Conservation (phyloP, 2,888 invertebrate species). For the Carabus problematicus region DNA sequence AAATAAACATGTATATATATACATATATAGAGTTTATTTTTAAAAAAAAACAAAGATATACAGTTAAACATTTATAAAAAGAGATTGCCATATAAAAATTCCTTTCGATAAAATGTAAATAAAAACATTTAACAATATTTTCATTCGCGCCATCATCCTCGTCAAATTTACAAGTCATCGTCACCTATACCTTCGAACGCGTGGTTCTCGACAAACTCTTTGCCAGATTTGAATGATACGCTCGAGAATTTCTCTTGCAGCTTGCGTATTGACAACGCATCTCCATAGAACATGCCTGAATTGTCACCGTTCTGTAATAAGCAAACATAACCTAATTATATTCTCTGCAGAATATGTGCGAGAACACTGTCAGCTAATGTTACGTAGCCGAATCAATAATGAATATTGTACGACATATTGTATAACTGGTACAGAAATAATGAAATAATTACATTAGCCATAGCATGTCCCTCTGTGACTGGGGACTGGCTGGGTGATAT, state of each 20-base stretch:
- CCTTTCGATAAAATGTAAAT: conserved; percentile 36
- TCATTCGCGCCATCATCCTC: conserved; percentile 16
- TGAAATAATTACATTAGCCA: conserved; percentile 29
- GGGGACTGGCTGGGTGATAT: conserved; percentile 61
- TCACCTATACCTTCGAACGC: conserved; percentile 96
- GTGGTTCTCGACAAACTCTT: conserved; percentile 84
- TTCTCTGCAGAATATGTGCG: background rate
- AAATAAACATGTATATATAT: conserved; percentile 31
- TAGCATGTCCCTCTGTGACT: conserved; percentile 21
- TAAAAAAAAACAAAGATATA: conserved; percentile 27
- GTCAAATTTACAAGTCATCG: conserved; percentile 76
- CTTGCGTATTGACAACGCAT: conserved; percentile 78
- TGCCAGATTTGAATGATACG: conserved; percentile 73
- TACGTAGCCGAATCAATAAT: background rate
- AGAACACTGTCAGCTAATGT: background rate
- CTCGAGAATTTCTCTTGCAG: conserved; percentile 75
- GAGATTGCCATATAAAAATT: conserved; percentile 27
- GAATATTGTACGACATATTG: background rate
- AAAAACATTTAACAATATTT: conserved; percentile 42
- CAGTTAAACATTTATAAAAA: conserved; percentile 44
- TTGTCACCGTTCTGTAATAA: conserved; percentile 66
- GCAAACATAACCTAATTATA: conserved; percentile 21
- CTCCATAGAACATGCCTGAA: conserved; percentile 56
- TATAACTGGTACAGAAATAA: background rate
- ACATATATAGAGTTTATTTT: conserved; percentile 27